Base-by-base conservation (phyloP, 2,113 vertebrate species). In the Burhinus bistriatus region DNA sequence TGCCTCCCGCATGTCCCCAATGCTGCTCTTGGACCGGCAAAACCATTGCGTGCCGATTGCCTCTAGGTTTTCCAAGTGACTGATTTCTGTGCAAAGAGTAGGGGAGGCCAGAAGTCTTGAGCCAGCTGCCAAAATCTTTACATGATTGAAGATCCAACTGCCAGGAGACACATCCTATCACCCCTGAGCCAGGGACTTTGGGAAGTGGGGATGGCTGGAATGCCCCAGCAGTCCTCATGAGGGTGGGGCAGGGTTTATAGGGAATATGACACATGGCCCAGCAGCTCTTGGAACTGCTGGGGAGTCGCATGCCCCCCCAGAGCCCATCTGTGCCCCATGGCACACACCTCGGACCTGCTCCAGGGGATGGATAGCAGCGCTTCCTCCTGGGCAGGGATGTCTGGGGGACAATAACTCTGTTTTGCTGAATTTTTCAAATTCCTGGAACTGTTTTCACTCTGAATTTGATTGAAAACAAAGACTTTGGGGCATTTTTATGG, bases 1-100 rank as follows among this genome's bases (percentile, higher is more conserved):
- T 51, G 40, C n/a, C 0, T 65, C 38, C 38, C 4, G 0, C 2
- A 5, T 3, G 0, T 34, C n/a, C 34, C 26, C 15, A 36, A 16
- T 1, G 8, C 65, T 47, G 30, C 42, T 45, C 34, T 51, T 16
- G 52, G 19, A 12, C 7, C 5, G 1, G 38, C 18, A 58, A 32
- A 58, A n/a, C 64, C 13, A 18, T 45, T 34, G 19, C 0, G 4
- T 58, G 18, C 34, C 15, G 26, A 11, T 11, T n/a, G 17, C 38
- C 27, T 8, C 16, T 36, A 15, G 12, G 8, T 49, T 51, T 89
- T 76, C 51, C 45, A 59, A 52, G 51, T 3, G 52, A 18, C 58
- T 47, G 44, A 25, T 30, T 70, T 36, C 29, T 25, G 52, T 59
- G 71, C 42, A 21, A 26, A 54, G 62, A 55, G 20, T 7, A 49